Evolutionary conservation across 2,113 vertebrate species (phyloP).

Genomic region (Sardina pilchardus): DNA sequence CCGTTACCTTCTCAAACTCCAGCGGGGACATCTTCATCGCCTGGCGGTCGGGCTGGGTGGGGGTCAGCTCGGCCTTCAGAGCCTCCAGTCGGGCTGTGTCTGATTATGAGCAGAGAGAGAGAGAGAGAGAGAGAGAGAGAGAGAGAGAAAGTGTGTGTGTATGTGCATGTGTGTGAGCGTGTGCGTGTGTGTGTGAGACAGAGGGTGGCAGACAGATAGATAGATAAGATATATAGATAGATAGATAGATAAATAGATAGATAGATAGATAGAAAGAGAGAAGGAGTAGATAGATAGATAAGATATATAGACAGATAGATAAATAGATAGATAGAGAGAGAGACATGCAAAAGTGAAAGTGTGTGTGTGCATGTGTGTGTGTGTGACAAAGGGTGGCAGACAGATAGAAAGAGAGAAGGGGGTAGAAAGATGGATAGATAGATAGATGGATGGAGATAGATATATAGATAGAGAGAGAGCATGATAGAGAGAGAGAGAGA

Average conservation of each 20-base stretch:
- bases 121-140: too few species aligned
- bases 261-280: not conserved
- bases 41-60: slow-evolving; percentile 29
- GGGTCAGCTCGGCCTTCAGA: slow-evolving; percentile 63
- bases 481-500: not conserved
- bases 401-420: not conserved
- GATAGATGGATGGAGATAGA: not conserved
- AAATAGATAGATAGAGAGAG: not conserved
- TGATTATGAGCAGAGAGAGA: slow-evolving; percentile 50
- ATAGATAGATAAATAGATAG: not conserved
- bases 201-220: not conserved
- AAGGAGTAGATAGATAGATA: too few species aligned
- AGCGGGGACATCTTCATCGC: slow-evolving; percentile 72
- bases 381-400: not conserved
- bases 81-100: slow-evolving; percentile 57
- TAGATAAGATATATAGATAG: too few species aligned
- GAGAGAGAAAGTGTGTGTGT: too few species aligned
- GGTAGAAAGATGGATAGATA: too few species aligned
- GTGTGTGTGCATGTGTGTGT: too few species aligned
- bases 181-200: not conserved
- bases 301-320: too few species aligned
- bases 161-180: too few species aligned
- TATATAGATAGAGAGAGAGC: not conserved
- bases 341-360: not conserved
- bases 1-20: slow-evolving; percentile 83